These are phyloP conservation scores for Drosophila carrolli DNA, from an alignment of 1,140 invertebrate genomes.

Conservation along the genomic window DNA sequence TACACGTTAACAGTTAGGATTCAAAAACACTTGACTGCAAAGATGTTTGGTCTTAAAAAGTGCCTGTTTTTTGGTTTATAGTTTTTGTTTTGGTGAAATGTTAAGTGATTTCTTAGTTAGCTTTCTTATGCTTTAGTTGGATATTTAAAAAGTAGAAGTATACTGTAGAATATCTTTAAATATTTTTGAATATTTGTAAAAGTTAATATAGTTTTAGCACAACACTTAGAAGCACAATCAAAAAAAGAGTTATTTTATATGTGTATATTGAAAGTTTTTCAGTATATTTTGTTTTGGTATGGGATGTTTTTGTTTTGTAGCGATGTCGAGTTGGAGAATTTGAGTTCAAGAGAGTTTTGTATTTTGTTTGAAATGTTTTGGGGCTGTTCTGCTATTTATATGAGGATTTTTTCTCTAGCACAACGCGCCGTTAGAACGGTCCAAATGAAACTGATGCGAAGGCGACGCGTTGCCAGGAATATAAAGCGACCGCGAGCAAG, in stretches of 20 bases:
- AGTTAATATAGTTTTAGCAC: slow-evolving; percentile 27
- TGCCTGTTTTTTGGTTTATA: slow-evolving; percentile 1
- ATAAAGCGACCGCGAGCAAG: slow-evolving; percentile 53
- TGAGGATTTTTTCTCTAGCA: slow-evolving; percentile 13
- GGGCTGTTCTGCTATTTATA: slow-evolving; percentile 7
- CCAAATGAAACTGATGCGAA: slow-evolving; percentile 72
- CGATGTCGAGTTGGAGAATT: slow-evolving; percentile 19
- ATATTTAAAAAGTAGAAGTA: neutral
- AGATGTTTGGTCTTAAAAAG: slow-evolving; percentile 1
- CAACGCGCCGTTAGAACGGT: slow-evolving; percentile 65
- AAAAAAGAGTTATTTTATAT: slow-evolving; percentile 28
- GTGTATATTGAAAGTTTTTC: neutral
- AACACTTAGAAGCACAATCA: slow-evolving; percentile 44
- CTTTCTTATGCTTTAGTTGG: neutral
- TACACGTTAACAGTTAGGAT: slow-evolving; percentile 30
- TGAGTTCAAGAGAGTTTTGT: slow-evolving; percentile 29
- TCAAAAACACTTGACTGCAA: slow-evolving; percentile 15
- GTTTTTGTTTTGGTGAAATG: slow-evolving; percentile 8
- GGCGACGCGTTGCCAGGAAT: slow-evolving; percentile 55
- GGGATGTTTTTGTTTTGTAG: slow-evolving; percentile 23
- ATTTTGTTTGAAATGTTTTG: slow-evolving; percentile 21
- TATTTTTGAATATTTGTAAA: slow-evolving; percentile 17
- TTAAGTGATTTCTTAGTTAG: neutral
- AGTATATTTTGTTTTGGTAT: slow-evolving; percentile 2
- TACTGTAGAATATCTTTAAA: slow-evolving; percentile 5